A percentile compares a stretch with the other conserved stretches of the same genome.
These are phyloP conservation scores for Sebastes jordani DNA, from an alignment of 2,797 vertebrate genomes.

Conservation along the genomic window DNA sequence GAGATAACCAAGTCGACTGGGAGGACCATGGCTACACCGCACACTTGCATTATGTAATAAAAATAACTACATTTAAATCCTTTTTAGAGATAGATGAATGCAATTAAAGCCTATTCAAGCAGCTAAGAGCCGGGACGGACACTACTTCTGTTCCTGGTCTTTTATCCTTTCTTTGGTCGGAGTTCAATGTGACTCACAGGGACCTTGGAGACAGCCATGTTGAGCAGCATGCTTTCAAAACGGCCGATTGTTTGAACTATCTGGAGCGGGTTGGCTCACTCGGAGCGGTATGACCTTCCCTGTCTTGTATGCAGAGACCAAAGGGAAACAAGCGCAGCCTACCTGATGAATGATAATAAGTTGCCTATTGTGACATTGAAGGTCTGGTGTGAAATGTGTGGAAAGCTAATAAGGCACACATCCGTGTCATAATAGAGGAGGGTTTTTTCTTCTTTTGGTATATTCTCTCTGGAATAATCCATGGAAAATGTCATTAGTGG, in stretches of 20 bases:
- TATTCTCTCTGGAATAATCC: conserved; percentile 45
- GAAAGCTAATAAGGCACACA: conserved; percentile 53
- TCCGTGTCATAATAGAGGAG: conserved; percentile 41
- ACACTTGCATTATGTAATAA: conserved; percentile 46
- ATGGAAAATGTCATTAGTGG: conserved; percentile 50
- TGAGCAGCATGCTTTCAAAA: conserved; percentile 32
- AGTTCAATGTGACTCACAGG: conserved; percentile 30
- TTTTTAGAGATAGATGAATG: not conserved
- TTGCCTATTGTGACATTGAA: conserved; percentile 56
- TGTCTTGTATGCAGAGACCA: conserved; percentile 54
- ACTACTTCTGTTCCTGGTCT: conserved; percentile 1
- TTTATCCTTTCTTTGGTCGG: conserved; percentile 23
- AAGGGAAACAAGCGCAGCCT: conserved; percentile 57
- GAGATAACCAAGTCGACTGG: conserved; percentile 41
- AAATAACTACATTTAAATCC: conserved; percentile 19
- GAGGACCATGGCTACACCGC: conserved; percentile 7
- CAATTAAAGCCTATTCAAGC: not conserved
- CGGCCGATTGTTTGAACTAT: conserved; percentile 62
- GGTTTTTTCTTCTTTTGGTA: not conserved
- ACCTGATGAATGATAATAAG: conserved; percentile 72
- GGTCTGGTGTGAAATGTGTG: conserved; percentile 50
- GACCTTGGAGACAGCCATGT: conserved; percentile 29
- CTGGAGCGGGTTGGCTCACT: conserved; percentile 52
- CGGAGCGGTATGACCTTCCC: conserved; percentile 66
- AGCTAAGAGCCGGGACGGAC: not conserved